phyloP scores from a whole-genome alignment of 2,113 vertebrate species.

The Brevimyrus niger region DNA sequence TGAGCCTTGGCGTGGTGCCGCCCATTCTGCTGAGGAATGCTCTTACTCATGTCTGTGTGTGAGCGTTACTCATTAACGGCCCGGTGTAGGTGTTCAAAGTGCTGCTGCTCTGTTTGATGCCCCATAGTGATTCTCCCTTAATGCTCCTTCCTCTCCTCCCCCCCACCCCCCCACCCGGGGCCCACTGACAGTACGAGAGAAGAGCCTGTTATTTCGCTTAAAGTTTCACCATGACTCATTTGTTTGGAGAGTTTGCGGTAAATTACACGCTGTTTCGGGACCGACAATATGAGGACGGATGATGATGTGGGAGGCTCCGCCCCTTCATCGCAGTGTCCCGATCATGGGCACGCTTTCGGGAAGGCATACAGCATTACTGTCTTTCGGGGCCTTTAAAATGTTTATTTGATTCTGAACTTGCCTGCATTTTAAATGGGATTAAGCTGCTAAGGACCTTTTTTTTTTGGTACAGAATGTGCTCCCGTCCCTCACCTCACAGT shows the following conservation, averaged over 20 bases:
- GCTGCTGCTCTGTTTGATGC: background rate
- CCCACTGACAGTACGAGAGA: background rate
- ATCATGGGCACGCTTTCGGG: background rate
- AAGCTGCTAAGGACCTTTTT: background rate
- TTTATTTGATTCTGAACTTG: background rate
- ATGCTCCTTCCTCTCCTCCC: background rate
- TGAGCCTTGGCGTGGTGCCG: slow-evolving; percentile 29
- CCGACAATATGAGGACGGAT: background rate
- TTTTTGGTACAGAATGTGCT: background rate
- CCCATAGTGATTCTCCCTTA: background rate
- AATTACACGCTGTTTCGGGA: background rate
- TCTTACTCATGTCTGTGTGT: slow-evolving; percentile 24
- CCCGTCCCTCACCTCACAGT: background rate
- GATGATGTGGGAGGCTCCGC: background rate
- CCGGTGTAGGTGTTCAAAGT: background rate
- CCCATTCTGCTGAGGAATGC: slow-evolving; percentile 26
- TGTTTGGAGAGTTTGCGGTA: background rate
- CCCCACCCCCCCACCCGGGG: background rate
- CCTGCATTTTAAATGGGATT: background rate
- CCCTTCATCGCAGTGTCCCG: background rate
- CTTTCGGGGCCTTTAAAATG: background rate
- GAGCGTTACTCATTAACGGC: slow-evolving; percentile 11
- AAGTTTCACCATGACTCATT: background rate
- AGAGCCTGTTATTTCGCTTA: background rate
- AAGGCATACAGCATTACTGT: background rate